Evolutionary conservation across 2,888 invertebrate genomes (phyloP), one percentile per base, ranked within the genome.

Genomic region (Augiades crinisus): DNA sequence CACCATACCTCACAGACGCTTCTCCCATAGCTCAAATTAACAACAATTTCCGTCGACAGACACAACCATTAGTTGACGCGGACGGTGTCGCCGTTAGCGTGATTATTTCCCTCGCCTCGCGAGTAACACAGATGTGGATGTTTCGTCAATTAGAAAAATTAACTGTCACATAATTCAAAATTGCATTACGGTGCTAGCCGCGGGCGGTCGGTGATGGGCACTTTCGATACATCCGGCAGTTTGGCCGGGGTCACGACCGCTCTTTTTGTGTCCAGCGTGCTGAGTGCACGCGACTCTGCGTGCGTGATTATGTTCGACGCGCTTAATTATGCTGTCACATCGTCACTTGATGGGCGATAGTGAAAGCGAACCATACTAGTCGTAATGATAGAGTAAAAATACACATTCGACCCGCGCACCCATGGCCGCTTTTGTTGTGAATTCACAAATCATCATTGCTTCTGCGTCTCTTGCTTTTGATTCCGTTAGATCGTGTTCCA

Each of bases 291-390:
- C 78, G 78, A 82, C 77, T 80, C 79, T 75, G 75, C 75, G 69
- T 64, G 70, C 79, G 78, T 82, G 85, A 81, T 84, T 84, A 77
- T 80, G 75, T 81, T 75, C 78, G 79, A 78, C 79, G 75, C 79
- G 83, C 81, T 85, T 88, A 89, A 89, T 89, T 89, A 88, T 82
- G 81, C 82, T 87, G 87, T 88, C 88, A 84, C 75, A 82, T 81
- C 80, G 83, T 79, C 85, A 77, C 81, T 80, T 79, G 82, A 84
- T 78, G 80, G 72, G 74, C 67, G 72, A 77, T 79, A 85, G 88
- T 87, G 88, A 89, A 89, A 89, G 88, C 77, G 72, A 75, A 70
- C 72, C 61, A 70, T 79, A 75, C 77, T 63, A 62, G 65, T 68
- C 50, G 64, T 80, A 81, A 82, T 83, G 73, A 81, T 78, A 77